phyloP scores from a whole-genome alignment of 2,888 invertebrate genomes.

The Alloplasta piceator region DNA sequence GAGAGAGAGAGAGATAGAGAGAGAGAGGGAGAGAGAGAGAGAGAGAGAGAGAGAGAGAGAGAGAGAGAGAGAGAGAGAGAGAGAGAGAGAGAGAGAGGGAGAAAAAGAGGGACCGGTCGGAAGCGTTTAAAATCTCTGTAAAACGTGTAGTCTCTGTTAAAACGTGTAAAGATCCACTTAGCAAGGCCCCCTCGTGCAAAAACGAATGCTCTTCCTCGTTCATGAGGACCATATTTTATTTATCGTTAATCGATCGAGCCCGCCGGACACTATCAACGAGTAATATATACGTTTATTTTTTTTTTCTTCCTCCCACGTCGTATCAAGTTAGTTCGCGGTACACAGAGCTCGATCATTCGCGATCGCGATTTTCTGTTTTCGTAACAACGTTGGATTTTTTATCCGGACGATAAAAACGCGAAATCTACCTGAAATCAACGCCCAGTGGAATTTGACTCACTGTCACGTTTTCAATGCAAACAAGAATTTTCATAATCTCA shows the following conservation, averaged over 20 bases:
- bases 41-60: neutral
- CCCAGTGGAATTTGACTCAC: too few relatives aligned
- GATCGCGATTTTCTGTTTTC: too few relatives aligned
- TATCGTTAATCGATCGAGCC: slow-evolving; percentile 68
- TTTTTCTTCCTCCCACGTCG: neutral
- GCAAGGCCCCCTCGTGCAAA: neutral
- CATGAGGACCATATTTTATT: slow-evolving; percentile 57
- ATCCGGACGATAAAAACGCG: too few relatives aligned
- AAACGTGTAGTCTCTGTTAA: too few relatives aligned
- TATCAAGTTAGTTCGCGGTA: too few relatives aligned
- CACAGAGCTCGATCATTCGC: too few relatives aligned
- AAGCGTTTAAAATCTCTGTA: too few relatives aligned
- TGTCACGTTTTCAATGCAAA: too few relatives aligned
- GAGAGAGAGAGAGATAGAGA: neutral
- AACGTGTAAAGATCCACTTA: too few relatives aligned
- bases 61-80: neutral
- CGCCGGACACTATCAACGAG: slow-evolving; percentile 11
- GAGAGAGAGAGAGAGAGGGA: neutral
- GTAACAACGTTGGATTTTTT: too few relatives aligned
- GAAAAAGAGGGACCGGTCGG: neutral
- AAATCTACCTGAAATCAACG: too few relatives aligned
- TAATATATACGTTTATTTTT: neutral
- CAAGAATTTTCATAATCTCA: too few relatives aligned
- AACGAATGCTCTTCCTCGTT: slow-evolving; percentile 29
- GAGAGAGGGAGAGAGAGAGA: neutral